These are phyloP conservation scores for Phrynocephalus vlangalii DNA, from an alignment of 2,797 vertebrate genomes.

Conservation along the genomic window DNA sequence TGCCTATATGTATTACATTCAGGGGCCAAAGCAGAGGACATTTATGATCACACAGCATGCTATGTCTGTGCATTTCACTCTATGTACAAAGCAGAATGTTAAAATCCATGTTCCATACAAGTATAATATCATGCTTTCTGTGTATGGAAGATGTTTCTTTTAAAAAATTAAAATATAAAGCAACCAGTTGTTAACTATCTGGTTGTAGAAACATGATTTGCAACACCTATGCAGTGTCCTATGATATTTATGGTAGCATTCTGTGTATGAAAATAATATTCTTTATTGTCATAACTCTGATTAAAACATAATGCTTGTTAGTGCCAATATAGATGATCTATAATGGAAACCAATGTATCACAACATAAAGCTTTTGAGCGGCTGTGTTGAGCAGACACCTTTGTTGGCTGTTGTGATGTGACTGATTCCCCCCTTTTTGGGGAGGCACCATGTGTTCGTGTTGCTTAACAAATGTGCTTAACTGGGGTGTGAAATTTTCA, in stretches of 20 bases:
- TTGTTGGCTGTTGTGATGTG: neutral
- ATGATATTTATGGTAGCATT: neutral
- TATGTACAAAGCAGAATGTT: neutral
- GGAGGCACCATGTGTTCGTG: neutral
- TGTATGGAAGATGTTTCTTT: neutral
- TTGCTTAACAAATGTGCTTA: neutral
- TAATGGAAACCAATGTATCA: neutral
- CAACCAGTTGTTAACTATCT: no score
- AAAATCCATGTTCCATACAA: neutral
- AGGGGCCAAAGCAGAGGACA: neutral
- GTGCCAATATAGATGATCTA: neutral
- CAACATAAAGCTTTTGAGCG: neutral
- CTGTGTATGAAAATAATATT: neutral
- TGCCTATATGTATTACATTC: neutral
- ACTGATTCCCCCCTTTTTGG: neutral
- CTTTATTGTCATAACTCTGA: neutral
- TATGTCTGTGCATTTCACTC: neutral
- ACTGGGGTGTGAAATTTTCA: constrained; percentile 15
- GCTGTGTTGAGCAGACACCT: neutral
- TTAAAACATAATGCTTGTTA: neutral
- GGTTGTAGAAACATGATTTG: neutral
- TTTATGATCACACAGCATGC: neutral
- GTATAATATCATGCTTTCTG: neutral
- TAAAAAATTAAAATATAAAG: neutral
- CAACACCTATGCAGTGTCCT: neutral